Percentiles rank a stretch among this genome's conserved stretches.
phyloP scores from a whole-genome alignment of 2,797 vertebrate species.

The Sebastolobus alascanus region DNA sequence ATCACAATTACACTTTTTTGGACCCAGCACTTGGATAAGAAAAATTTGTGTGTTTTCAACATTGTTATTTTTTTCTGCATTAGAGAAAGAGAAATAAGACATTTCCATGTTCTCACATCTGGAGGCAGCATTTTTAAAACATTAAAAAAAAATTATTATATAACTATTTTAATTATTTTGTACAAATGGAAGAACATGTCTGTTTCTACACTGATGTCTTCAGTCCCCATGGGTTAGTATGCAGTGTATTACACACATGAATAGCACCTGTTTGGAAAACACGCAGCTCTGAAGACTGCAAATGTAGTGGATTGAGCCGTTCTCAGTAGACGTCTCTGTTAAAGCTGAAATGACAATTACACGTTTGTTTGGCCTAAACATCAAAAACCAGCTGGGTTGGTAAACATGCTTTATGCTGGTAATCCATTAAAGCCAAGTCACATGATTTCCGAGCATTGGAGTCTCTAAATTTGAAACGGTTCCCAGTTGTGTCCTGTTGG shows the following conservation, averaged over 20 bases:
- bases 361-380: constrained; percentile 30
- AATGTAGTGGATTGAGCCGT: background rate
- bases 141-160: background rate
- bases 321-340: background rate
- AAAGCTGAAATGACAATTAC: background rate
- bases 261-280: background rate
- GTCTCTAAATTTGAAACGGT: background rate
- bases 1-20: background rate
- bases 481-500: background rate
- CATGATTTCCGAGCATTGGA: background rate
- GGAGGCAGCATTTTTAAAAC: background rate
- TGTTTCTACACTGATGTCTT: background rate
- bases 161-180: background rate
- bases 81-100: background rate
- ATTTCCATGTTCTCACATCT: background rate
- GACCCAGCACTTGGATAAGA: background rate
- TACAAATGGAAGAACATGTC: too few relatives aligned
- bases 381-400: background rate
- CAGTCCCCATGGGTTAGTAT: background rate
- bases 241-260: background rate
- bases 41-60: background rate
- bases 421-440: constrained; percentile 3
- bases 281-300: background rate
- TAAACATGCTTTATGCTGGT: constrained; percentile 17
- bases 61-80: background rate